Conservation (phyloP, 2,113 vertebrate species). For the Carassius auratus region DNA sequence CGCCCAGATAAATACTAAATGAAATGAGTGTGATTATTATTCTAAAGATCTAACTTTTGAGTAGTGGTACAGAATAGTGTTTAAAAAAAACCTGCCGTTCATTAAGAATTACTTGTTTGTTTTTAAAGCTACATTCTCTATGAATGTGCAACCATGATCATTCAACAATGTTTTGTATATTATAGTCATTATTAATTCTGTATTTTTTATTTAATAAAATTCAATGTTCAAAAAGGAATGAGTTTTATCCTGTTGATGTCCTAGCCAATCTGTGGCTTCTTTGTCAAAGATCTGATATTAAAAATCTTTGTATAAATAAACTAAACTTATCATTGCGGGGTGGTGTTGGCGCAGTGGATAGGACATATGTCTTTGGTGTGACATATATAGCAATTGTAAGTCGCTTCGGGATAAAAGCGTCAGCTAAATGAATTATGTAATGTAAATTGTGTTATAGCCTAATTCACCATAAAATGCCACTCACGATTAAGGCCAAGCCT, state of each 20-base stretch:
- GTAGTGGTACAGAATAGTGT: background rate
- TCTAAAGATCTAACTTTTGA: background rate
- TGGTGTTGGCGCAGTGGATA: too few species aligned
- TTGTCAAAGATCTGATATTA: background rate
- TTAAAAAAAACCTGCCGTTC: conserved; percentile 29
- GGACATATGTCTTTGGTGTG: too few species aligned
- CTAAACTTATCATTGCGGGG: background rate
- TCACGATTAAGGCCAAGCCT: background rate
- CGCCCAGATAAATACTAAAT: background rate
- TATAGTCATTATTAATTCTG: conserved; percentile 58
- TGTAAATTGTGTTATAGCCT: background rate
- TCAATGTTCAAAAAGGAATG: conserved; percentile 44
- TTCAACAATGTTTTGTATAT: conserved; percentile 64
- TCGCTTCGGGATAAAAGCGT: too few species aligned
- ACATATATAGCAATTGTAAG: too few species aligned
- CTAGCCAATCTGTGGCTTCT: background rate
- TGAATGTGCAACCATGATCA: conserved; percentile 38
- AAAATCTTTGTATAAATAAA: background rate
- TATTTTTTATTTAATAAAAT: conserved; percentile 72
- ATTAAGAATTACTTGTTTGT: background rate
- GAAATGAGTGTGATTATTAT: background rate
- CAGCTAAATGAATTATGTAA: too few species aligned
- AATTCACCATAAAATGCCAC: background rate
- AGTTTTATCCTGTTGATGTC: background rate
- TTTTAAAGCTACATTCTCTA: conserved; percentile 26